phyloP scores from a whole-genome alignment of 2,888 invertebrate species.

The Icerya purchasi region DNA sequence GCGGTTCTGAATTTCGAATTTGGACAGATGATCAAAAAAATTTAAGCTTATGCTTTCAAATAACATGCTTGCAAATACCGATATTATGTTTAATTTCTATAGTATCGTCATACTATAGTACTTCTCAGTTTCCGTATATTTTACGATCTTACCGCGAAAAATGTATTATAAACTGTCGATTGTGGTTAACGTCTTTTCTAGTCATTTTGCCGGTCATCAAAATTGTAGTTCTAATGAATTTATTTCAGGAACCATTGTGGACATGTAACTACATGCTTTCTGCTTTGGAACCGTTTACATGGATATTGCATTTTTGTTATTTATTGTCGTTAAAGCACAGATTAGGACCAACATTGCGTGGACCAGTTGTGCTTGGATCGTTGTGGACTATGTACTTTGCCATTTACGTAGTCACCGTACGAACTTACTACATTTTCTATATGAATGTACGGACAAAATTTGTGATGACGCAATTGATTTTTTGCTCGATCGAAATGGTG shows the following conservation, averaged over 20 bases:
- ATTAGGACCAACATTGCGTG: constrained; percentile 43
- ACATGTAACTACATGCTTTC: constrained; percentile 49
- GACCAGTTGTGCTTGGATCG: constrained; percentile 44
- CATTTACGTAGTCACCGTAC: constrained; percentile 42
- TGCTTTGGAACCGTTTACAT: constrained; percentile 48
- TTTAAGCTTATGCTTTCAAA: constrained; percentile 67
- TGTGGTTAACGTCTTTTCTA: constrained; percentile 38
- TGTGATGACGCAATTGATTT: constrained; percentile 24
- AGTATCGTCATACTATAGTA: constrained; percentile 60
- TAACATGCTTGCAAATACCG: constrained; percentile 59
- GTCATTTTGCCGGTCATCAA: constrained; percentile 37
- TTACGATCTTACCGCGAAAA: constrained; percentile 39
- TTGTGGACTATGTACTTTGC: constrained; percentile 46
- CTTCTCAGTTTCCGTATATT: constrained; percentile 39
- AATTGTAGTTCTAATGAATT: constrained; percentile 26
- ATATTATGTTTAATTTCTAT: constrained; percentile 47
- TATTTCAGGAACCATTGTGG: constrained; percentile 21
- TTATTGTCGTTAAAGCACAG: constrained; percentile 38
- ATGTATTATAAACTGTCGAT: constrained; percentile 39
- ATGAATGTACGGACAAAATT: constrained; percentile 1
- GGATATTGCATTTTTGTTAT: constrained; percentile 63
- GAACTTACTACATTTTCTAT: constrained; percentile 30
- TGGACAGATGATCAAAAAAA: constrained; percentile 49
- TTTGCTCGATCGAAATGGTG: constrained; percentile 22
- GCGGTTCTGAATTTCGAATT: constrained; percentile 45